phyloP scores from a whole-genome alignment of 1,140 invertebrate genomes.

The Habropoda laboriosa region DNA sequence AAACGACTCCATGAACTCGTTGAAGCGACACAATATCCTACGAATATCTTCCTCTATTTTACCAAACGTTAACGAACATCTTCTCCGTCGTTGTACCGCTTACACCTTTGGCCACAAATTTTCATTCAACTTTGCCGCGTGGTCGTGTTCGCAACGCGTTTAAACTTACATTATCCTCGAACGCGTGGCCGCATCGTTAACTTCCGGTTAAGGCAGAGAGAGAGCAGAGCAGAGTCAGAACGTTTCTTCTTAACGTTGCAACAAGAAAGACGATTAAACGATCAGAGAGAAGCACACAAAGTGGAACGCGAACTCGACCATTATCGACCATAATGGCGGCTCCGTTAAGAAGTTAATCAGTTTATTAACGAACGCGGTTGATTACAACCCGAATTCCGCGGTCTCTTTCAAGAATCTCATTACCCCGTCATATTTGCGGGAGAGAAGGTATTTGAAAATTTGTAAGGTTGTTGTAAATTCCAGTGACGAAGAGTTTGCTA shows the following conservation, averaged over 20 bases:
- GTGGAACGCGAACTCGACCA: neutral
- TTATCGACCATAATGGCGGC: neutral
- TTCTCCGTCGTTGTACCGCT: neutral
- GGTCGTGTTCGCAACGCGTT: conserved; percentile 9
- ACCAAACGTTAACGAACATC: conserved; percentile 3
- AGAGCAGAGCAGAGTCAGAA: no score
- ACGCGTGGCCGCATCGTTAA: neutral
- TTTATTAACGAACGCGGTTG: conserved; percentile 9
- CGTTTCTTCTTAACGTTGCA: neutral
- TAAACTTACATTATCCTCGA: conserved; percentile 19
- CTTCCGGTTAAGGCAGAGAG: neutral
- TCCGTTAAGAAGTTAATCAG: conserved; percentile 6
- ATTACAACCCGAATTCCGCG: neutral
- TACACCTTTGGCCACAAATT: neutral
- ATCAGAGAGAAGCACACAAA: neutral
- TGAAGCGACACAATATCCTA: no score
- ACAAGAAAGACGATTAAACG: neutral
- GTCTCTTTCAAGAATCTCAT: neutral
- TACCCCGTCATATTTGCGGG: neutral
- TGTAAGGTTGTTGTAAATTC: neutral
- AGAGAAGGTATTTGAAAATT: no score
- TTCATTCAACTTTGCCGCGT: neutral
- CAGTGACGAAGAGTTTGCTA: neutral
- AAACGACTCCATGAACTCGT: neutral
- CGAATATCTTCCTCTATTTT: neutral